A percentile compares a stretch with the other conserved stretches of the same genome.
phyloP scores from a whole-genome alignment of 2,888 invertebrate genomes.

The Eumerus sabulonum region DNA sequence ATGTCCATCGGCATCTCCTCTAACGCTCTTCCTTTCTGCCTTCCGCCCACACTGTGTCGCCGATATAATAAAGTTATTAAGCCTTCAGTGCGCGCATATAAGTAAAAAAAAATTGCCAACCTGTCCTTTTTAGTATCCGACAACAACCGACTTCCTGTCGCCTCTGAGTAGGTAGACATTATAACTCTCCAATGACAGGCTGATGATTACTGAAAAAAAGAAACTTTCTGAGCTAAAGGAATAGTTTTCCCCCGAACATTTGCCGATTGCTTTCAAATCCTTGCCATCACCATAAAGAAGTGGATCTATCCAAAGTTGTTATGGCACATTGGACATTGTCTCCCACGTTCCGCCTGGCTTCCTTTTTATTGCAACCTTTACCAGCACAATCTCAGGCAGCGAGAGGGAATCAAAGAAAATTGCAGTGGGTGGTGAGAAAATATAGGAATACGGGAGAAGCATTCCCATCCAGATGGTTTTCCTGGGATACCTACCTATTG shows the following conservation, averaged over 20 bases:
- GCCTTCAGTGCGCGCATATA: too few species aligned
- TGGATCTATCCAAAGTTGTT: constrained; percentile 30
- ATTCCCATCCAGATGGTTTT: constrained; percentile 50
- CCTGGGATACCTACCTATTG: constrained; percentile 46
- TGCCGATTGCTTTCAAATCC: constrained; percentile 26
- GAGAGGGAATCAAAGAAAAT: too few species aligned
- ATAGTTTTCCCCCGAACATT: not conserved
- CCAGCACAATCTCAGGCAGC: too few species aligned
- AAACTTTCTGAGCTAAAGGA: constrained; percentile 34
- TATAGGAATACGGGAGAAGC: constrained; percentile 1
- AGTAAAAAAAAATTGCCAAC: too few species aligned
- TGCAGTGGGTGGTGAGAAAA: not conserved
- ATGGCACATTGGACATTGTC: constrained; percentile 13
- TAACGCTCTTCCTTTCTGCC: too few species aligned
- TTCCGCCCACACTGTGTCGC: too few species aligned
- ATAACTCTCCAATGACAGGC: too few species aligned
- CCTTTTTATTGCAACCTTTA: not conserved
- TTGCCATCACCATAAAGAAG: constrained; percentile 26
- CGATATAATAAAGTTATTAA: too few species aligned
- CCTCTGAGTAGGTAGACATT: too few species aligned
- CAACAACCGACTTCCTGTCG: too few species aligned
- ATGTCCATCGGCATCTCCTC: too few species aligned
- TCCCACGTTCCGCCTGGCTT: not conserved
- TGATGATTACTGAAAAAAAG: constrained; percentile 39
- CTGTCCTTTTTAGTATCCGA: too few species aligned